These are phyloP conservation scores for Hemithea aestivaria DNA, from an alignment of 2,888 invertebrate genomes.

Conservation along the genomic window DNA sequence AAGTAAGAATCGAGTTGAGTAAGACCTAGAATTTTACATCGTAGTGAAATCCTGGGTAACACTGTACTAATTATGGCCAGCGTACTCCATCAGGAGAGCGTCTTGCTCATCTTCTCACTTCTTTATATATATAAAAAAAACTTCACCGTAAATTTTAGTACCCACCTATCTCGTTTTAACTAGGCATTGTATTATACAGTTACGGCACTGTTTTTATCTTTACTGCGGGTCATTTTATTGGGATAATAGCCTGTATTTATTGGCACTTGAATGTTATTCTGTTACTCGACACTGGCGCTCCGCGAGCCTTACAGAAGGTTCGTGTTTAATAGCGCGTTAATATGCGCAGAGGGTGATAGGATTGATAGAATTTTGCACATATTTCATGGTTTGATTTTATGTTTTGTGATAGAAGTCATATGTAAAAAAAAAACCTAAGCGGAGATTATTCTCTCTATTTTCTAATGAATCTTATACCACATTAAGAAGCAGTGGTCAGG, in stretches of 20 bases:
- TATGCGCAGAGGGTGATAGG: constrained; percentile 4
- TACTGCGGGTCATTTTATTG: constrained; percentile 49
- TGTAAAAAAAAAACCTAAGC: too few relatives aligned
- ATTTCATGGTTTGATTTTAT: too few relatives aligned
- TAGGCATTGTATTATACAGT: constrained; percentile 20
- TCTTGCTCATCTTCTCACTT: neutral
- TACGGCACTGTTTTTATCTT: constrained; percentile 38
- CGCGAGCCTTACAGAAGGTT: constrained; percentile 11
- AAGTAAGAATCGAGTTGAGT: too few relatives aligned
- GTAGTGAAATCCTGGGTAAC: too few relatives aligned
- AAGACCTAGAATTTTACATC: too few relatives aligned
- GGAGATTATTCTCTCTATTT: too few relatives aligned
- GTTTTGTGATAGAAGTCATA: too few relatives aligned
- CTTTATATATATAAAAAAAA: constrained; percentile 27
- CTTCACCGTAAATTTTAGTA: constrained; percentile 36
- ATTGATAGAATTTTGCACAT: neutral
- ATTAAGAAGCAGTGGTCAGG: too few relatives aligned
- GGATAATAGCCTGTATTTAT: constrained; percentile 39
- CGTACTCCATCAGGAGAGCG: too few relatives aligned
- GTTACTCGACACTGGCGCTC: constrained; percentile 27
- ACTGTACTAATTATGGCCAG: too few relatives aligned
- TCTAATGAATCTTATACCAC: too few relatives aligned
- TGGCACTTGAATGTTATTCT: constrained; percentile 29
- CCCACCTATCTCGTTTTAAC: constrained; percentile 23
- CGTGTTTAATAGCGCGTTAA: constrained; percentile 25